phyloP scores from a whole-genome alignment of 2,888 invertebrate genomes.

The Scaptodrosophila latifasciaeformis region DNA sequence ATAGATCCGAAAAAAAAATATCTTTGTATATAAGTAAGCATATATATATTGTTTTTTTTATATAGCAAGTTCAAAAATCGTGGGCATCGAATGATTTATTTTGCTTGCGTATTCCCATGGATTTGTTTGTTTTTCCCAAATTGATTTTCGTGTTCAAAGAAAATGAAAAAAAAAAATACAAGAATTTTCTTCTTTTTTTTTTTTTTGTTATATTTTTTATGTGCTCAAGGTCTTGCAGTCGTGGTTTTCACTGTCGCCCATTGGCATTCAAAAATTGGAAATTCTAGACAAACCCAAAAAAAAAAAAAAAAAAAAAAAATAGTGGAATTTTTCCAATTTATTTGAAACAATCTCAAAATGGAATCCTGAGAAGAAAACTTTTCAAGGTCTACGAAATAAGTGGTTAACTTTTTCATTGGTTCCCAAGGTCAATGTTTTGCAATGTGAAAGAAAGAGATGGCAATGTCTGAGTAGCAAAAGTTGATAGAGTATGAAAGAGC shows the following conservation, averaged over 20 bases:
- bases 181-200: slow-evolving; percentile 12
- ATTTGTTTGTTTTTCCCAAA: slow-evolving; percentile 1
- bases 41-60: slow-evolving; percentile 25
- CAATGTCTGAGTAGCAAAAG: too few species aligned
- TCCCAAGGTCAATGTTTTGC: too few species aligned
- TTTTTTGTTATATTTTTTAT: slow-evolving; percentile 15
- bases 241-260: slow-evolving; percentile 50
- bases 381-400: too few species aligned
- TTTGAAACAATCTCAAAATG: too few species aligned
- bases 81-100: slow-evolving; percentile 51
- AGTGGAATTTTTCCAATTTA: too few species aligned
- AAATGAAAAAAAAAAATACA: too few species aligned
- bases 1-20: too few species aligned
- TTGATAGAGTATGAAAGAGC: too few species aligned
- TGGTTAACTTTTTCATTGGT: too few species aligned
- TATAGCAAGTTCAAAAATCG: slow-evolving; percentile 29
- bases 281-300: slow-evolving; percentile 1
- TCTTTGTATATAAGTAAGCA: not conserved
- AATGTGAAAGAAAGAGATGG: too few species aligned
- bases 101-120: slow-evolving; percentile 37
- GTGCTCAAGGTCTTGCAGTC: slow-evolving; percentile 29
- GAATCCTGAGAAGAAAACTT: too few species aligned
- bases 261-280: slow-evolving; percentile 60
- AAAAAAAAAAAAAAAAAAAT: not conserved
- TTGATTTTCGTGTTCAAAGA: too few species aligned